Base-by-base conservation (phyloP, 2,113 vertebrate species). In the Lutjanus erythropterus region DNA sequence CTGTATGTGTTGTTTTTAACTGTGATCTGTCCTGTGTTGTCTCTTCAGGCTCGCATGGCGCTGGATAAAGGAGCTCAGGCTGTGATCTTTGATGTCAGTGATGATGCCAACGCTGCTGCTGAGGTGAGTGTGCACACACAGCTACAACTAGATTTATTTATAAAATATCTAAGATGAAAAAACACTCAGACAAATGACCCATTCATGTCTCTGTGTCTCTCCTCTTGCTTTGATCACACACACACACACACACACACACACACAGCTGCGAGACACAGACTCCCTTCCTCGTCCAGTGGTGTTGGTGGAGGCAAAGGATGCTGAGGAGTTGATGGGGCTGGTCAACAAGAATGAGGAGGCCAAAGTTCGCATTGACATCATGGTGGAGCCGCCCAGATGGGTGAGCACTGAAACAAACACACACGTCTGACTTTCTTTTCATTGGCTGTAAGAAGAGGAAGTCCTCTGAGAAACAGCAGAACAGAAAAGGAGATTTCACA, bases 261-360 rank as follows among this genome's bases (percentile, higher is more conserved):
- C 68, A 7, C 92, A 99, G 97, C 91, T 98, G 59, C 94, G 93
- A 64, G 94, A 96, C 55, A 94, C 95, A 0, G 93, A 96, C 61
- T 96, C 94, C 21, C 93, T 99, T 81, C 94, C 93, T 18, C 95
- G 94, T 79, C 98, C 98, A 0, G 98, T 99, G 53, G 97, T 99
- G 71, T 92, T 99, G 85, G 97, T 99, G 88, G 93, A 96, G 88
- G 97, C 96, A 25, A 83, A 84, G 0, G 94, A 97, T 0, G 98
- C 98, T 0, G 95, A 96, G 86, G 93, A 95, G 58, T 92, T 99
- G 87, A 99, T 99, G 98, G 95, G 95, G 0, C 95, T 99, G 2
- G 97, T 99, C 82, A 98, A 99, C 94, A 97, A 97, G 93, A 99
- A 99, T 68, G 96, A 96, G 86, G 98, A 99, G 88, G 98, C 98